Percentiles rank a stretch among this genome's conserved stretches.
Evolutionary conservation across 2,888 invertebrate species (phyloP).

Genomic region (Synanthedon myopaeformis): DNA sequence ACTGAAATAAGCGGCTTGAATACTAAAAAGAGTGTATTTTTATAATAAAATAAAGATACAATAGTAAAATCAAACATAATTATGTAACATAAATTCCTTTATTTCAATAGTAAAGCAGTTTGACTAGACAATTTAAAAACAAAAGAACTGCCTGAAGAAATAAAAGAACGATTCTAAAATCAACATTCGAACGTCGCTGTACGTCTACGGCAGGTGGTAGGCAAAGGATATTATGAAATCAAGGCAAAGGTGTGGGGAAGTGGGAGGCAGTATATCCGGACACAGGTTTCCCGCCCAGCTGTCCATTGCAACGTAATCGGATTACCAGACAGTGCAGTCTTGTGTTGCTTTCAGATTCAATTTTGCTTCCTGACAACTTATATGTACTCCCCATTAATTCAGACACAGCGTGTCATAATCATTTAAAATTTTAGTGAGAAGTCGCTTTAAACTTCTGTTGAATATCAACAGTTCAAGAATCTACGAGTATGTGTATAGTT

Average conservation of each 20-base stretch:
- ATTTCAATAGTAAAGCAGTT: too few species aligned
- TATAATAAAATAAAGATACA: too few species aligned
- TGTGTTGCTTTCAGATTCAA: conserved; percentile 4
- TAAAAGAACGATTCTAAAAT: background rate
- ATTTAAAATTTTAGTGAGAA: background rate
- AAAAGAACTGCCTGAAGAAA: too few species aligned
- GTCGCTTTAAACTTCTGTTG: background rate
- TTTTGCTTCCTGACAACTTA: background rate
- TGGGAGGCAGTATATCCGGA: background rate
- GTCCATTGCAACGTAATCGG: conserved; percentile 15
- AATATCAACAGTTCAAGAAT: too few species aligned
- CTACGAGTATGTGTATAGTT: too few species aligned
- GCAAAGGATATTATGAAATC: conserved; percentile 28
- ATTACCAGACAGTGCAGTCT: conserved; percentile 21
- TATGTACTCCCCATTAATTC: background rate
- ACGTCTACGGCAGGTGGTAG: conserved; percentile 5
- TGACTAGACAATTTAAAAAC: too few species aligned
- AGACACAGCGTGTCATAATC: background rate
- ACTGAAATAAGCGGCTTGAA: too few species aligned
- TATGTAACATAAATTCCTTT: too few species aligned
- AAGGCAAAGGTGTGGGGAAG: conserved; percentile 13
- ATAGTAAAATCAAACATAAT: too few species aligned
- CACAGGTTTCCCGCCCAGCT: conserved; percentile 21
- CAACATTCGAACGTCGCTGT: background rate
- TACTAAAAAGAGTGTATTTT: too few species aligned